Conservation (phyloP, 2,797 vertebrate genomes). For the Falco columbarius region DNA sequence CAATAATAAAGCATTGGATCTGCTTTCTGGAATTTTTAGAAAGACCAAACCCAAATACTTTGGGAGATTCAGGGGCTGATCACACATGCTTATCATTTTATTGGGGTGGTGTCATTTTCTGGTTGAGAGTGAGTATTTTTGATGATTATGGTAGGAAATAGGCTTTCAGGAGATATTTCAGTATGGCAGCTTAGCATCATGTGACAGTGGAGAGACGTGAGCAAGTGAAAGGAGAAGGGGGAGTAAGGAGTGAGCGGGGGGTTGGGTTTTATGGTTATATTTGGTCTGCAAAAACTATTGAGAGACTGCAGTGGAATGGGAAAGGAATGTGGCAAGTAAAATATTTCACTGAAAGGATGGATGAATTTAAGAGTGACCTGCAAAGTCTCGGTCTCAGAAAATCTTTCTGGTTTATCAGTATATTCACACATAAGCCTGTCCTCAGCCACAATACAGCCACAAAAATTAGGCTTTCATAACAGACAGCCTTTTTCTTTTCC, state of each 20-base stretch:
- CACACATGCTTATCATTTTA: neutral
- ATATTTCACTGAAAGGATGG: neutral
- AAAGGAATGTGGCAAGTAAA: neutral
- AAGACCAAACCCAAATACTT: neutral
- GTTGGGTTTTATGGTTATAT: neutral
- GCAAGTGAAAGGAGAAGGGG: neutral
- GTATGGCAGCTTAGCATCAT: neutral
- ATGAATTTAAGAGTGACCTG: neutral
- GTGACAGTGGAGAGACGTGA: neutral
- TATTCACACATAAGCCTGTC: neutral
- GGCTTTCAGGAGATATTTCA: neutral
- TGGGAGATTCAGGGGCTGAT: neutral
- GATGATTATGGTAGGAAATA: neutral
- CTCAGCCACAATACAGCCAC: neutral
- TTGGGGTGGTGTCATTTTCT: neutral
- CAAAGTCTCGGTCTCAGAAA: neutral
- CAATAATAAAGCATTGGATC: neutral
- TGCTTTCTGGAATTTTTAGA: neutral
- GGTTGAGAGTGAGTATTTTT: neutral
- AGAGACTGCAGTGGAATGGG: neutral
- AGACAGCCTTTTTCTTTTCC: fast-evolving
- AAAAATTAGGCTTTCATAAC: neutral
- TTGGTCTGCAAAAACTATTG: neutral
- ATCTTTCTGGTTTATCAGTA: neutral
- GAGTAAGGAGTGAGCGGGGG: neutral